Evolutionary conservation across 1,140 invertebrate genomes (phyloP).

Genomic region (Nilaparvata lugens): DNA sequence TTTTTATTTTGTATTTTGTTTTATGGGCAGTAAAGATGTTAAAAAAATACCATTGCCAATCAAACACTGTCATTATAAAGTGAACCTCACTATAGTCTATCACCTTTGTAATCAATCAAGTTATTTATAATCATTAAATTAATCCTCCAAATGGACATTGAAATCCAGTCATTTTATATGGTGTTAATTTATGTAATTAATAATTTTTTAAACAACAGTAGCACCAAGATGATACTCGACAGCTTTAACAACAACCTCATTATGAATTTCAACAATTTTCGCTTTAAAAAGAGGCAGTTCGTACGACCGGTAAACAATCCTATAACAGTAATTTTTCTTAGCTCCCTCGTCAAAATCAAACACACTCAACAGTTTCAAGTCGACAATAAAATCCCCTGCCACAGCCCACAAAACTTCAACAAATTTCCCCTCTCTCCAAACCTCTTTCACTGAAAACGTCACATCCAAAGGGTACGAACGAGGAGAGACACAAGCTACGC

Average conservation of each 20-base stretch:
- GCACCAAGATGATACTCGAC: conserved; percentile 33
- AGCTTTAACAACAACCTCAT: conserved; percentile 33
- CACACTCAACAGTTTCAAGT: conserved; percentile 30
- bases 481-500: conserved; percentile 24
- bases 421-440: conserved; percentile 30
- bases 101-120: too few relatives aligned
- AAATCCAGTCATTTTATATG: too few relatives aligned
- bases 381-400: conserved; percentile 32
- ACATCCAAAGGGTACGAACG: conserved; percentile 34
- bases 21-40: too few relatives aligned
- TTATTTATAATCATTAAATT: too few relatives aligned
- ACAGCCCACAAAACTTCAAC: conserved; percentile 32
- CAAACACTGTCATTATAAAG: too few relatives aligned
- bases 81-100: too few relatives aligned
- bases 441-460: conserved; percentile 26
- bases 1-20: too few relatives aligned
- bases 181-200: too few relatives aligned
- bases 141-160: too few relatives aligned
- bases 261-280: conserved; percentile 36
- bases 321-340: conserved; percentile 33
- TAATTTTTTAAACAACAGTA: conserved; percentile 14
- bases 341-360: conserved; percentile 30
- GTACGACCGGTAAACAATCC: conserved; percentile 37
- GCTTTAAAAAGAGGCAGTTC: conserved; percentile 32
- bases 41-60: too few relatives aligned